Conservation (phyloP, 2,888 invertebrate species). For the Lamellibrachia satsuma region DNA sequence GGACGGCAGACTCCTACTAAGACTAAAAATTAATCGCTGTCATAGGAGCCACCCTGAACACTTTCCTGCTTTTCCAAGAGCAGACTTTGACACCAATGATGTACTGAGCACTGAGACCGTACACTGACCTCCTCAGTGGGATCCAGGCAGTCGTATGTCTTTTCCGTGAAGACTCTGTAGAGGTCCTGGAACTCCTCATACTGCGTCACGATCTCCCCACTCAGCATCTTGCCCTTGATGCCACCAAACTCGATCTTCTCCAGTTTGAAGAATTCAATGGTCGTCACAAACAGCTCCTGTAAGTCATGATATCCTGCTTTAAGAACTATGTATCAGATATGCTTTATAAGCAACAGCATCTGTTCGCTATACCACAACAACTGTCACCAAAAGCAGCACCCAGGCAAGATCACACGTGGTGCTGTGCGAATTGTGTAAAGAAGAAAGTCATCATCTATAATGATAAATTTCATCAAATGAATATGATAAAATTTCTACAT, state of each 20-base stretch:
- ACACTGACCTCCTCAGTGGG: slow-evolving; percentile 55
- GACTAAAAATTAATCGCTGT: too few relatives aligned
- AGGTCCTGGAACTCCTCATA: slow-evolving; percentile 66
- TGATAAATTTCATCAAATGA: neutral
- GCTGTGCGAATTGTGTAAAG: too few relatives aligned
- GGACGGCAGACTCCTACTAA: too few relatives aligned
- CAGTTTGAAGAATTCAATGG: slow-evolving; percentile 90
- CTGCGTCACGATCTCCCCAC: slow-evolving; percentile 61
- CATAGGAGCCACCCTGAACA: too few relatives aligned
- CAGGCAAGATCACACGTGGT: too few relatives aligned
- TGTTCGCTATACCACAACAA: too few relatives aligned
- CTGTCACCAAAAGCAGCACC: too few relatives aligned
- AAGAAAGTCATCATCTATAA: too few relatives aligned
- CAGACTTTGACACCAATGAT: neutral
- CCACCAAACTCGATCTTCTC: slow-evolving; percentile 95
- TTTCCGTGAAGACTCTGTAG: slow-evolving; percentile 64
- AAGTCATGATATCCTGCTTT: slow-evolving; percentile 32
- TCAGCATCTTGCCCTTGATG: slow-evolving; percentile 66
- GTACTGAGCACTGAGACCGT: neutral
- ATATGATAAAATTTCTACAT: neutral
- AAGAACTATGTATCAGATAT: neutral
- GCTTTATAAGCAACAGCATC: too few relatives aligned
- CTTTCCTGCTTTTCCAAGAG: too few relatives aligned
- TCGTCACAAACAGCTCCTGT: slow-evolving; percentile 88
- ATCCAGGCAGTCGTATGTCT: slow-evolving; percentile 63